A percentile compares a stretch with the other conserved stretches of the same genome.
phyloP scores from a whole-genome alignment of 2,888 invertebrate genomes.

The Andrena minutula region DNA sequence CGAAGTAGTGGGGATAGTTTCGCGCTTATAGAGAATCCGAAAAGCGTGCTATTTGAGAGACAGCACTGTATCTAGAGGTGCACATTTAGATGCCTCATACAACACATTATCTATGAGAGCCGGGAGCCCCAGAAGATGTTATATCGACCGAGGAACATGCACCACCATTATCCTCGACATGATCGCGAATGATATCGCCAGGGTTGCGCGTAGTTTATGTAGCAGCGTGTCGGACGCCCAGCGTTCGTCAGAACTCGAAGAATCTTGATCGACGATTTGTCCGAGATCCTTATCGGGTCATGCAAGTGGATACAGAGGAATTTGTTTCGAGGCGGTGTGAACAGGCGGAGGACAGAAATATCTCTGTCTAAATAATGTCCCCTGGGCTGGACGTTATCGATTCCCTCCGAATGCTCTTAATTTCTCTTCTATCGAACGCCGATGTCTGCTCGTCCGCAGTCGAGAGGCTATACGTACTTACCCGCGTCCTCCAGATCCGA shows the following conservation, averaged over 20 bases:
- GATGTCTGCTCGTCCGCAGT: constrained; percentile 49
- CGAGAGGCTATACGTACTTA: constrained; percentile 4
- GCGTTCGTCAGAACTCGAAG: background rate
- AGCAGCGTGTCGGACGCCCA: background rate
- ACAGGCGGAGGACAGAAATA: background rate
- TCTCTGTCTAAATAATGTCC: constrained; percentile 19
- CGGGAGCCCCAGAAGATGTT: background rate
- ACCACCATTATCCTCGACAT: background rate
- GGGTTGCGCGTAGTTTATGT: background rate
- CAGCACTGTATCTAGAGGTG: too few relatives aligned
- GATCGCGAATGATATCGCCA: background rate
- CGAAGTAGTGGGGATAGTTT: too few relatives aligned
- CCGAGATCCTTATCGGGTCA: background rate
- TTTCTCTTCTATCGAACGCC: constrained; percentile 45
- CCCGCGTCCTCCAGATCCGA: constrained; percentile 30
- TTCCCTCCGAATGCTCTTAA: constrained; percentile 25
- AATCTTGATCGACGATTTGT: background rate
- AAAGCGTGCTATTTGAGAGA: too few relatives aligned
- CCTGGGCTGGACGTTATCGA: constrained; percentile 31
- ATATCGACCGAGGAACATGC: background rate
- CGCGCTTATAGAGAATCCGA: too few relatives aligned
- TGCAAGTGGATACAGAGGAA: background rate
- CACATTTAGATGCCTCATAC: too few relatives aligned
- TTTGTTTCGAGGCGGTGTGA: background rate
- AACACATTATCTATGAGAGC: too few relatives aligned